Conservation (phyloP, 2,797 vertebrate genomes). For the Aotus griseimembra region DNA sequence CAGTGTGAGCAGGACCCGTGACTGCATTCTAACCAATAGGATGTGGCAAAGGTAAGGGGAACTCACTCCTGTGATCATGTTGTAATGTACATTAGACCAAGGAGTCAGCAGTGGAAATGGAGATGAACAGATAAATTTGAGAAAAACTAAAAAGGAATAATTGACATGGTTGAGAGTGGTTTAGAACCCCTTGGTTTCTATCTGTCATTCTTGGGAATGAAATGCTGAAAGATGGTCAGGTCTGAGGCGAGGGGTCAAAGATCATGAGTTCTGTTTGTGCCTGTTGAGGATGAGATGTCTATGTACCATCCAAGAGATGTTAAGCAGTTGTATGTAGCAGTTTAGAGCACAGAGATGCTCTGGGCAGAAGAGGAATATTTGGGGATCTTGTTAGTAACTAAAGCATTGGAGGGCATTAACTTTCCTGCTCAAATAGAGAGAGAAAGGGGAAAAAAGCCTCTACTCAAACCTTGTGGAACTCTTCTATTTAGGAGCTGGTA, state of each 20-base stretch:
- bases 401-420: not conserved
- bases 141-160: slow-evolving; percentile 19
- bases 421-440: not conserved
- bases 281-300: not conserved
- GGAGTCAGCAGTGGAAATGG: not conserved
- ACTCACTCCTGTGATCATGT: not conserved
- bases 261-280: not conserved
- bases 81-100: not conserved
- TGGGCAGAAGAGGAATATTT: not conserved
- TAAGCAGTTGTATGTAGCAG: not conserved
- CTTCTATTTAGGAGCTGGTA: not conserved
- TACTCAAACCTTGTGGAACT: not conserved
- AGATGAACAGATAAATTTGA: slow-evolving; percentile 27
- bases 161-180: not conserved
- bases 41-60: not conserved
- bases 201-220: not conserved
- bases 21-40: not conserved
- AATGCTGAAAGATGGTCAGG: not conserved
- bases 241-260: not conserved
- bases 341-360: not conserved
- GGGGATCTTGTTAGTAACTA: not conserved
- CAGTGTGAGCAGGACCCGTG: not conserved
- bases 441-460: not conserved
- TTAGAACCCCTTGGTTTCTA: not conserved
- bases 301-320: not conserved